A percentile compares a stretch with the other conserved stretches of the same genome.
Evolutionary conservation across 2,113 vertebrate species (phyloP).

Genomic region (Melanerpes aurifrons): DNA sequence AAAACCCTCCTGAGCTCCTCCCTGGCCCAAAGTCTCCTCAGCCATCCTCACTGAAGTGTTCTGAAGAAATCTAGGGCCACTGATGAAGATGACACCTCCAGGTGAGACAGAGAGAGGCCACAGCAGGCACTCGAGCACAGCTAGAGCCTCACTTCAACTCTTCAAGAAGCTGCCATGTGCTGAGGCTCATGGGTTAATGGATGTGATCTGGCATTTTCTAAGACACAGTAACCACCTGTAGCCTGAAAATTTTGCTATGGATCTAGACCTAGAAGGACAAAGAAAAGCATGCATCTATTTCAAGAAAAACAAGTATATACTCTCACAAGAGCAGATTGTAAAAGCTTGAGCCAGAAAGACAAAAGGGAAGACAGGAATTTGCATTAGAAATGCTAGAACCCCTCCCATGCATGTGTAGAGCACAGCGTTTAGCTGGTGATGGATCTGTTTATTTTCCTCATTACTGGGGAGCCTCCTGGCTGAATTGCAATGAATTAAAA

Average conservation of each 20-base stretch:
- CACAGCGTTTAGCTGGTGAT: background rate
- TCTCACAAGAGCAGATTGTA: background rate
- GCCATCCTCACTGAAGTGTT: too few species aligned
- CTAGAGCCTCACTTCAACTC: background rate
- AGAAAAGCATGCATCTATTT: background rate
- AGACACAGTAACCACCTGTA: background rate
- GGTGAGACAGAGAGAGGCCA: too few species aligned
- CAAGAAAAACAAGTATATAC: background rate
- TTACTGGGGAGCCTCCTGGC: background rate
- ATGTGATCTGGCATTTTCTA: background rate
- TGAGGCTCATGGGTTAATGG: background rate
- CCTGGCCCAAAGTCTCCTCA: too few species aligned
- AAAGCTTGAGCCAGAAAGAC: background rate
- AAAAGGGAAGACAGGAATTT: background rate
- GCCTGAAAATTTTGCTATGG: background rate
- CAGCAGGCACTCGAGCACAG: too few species aligned
- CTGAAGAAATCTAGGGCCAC: too few species aligned
- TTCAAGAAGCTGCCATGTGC: background rate
- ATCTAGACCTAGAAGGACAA: background rate
- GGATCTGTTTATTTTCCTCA: background rate
- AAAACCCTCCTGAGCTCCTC: too few species aligned
- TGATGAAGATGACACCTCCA: too few species aligned
- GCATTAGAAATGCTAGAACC: background rate
- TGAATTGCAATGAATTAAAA: slow-evolving; percentile 15
- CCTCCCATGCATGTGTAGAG: background rate